Conservation (phyloP, 2,888 invertebrate genomes). For the Diploptera punctata region DNA sequence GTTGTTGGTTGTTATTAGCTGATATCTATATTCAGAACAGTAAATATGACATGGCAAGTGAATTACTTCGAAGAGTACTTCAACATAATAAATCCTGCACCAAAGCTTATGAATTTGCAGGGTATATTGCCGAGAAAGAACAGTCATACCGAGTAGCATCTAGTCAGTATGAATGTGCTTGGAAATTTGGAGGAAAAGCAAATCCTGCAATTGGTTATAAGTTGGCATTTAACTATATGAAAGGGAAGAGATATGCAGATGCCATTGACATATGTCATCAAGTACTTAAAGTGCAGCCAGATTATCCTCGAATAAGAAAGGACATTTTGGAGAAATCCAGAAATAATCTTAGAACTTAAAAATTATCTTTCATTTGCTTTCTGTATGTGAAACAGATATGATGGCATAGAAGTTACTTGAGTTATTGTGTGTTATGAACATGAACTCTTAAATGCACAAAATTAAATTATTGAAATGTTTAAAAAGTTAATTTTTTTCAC, state of each 20-base stretch:
- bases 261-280: conserved; percentile 91
- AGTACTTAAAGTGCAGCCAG: conserved; percentile 80
- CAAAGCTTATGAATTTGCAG: conserved; percentile 88
- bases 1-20: conserved; percentile 93
- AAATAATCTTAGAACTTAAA: conserved; percentile 72
- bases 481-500: too few species aligned
- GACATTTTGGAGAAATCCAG: conserved; percentile 93
- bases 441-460: too few species aligned
- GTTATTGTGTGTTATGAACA: too few species aligned
- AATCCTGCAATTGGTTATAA: conserved; percentile 92
- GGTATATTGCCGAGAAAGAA: conserved; percentile 89
- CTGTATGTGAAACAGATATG: too few species aligned
- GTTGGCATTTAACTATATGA: conserved; percentile 89
- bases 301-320: conserved; percentile 89
- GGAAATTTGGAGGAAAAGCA: conserved; percentile 80
- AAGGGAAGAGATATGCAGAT: conserved; percentile 86
- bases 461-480: too few species aligned
- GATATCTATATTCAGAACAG: conserved; percentile 84
- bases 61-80: conserved; percentile 77
- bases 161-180: conserved; percentile 82
- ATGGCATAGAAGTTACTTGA: too few species aligned
- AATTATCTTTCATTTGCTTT: too few species aligned
- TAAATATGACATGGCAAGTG: conserved; percentile 86
- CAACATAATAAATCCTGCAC: conserved; percentile 88
- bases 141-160: conserved; percentile 88